Evolutionary conservation across 2,888 invertebrate species (phyloP), one percentile per base, ranked within the genome.

Genomic region (Sycophila texana): DNA sequence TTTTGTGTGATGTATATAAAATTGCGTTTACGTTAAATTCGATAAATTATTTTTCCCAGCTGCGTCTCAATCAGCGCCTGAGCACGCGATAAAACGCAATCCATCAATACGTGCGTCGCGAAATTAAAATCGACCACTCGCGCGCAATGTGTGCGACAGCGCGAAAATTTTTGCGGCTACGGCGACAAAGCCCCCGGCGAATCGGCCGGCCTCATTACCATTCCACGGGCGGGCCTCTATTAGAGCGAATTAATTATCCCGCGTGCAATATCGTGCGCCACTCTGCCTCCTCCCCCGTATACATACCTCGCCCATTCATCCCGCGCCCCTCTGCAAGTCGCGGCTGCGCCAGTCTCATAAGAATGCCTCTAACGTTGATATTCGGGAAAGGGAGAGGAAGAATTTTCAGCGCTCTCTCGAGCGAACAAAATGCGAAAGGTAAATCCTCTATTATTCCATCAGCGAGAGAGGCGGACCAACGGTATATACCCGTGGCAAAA

Each of bases 221-320:
- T 85, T 86, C 78, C 84, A 83, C 39, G 39, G 85, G 85, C 84
- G 83, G 82, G 74, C 75, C 81, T 82, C 85, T 84, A 86, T 86
- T 85, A 86, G 86, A 84, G 84, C 82, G 83, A 84, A 84, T 85
- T 86, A 86, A 86, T 86, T 86, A 86, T 84, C 83, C 81, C 81
- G 80, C 79, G 77, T 78, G 82, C 83, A 83, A 84, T 84, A 84
- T 83, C 82, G 79, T 80, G 78, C 51, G 18, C 47, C 39, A 26
- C 26, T 39, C 13, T n/a, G 13, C 51, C 49, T 26, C 39, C 57
- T 57, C 26, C 72, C 72, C 39, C n/a, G n/a, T n/a, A n/a, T n/a
- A 18, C 58, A 18, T 30, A 47, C 58, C 67, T 66, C 55, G 26
- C 51, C 14, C 47, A 26, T 26, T 14, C 63, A 20, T 22, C 53